A percentile compares a stretch with the other conserved stretches of the same genome.
Evolutionary conservation across 2,113 vertebrate species (phyloP).

Genomic region (Merops nubicus): DNA sequence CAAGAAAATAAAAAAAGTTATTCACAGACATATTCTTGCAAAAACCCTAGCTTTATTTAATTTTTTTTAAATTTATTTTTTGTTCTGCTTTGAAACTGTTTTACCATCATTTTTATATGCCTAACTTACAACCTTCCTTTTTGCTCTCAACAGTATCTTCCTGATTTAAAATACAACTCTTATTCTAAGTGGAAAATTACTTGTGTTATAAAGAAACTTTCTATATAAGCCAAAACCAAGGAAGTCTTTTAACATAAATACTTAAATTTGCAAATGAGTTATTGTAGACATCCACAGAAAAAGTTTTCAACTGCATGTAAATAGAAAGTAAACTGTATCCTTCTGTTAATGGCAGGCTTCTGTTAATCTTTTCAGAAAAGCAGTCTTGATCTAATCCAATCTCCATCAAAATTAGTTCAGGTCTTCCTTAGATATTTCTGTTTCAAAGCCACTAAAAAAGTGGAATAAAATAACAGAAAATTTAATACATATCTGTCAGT

Average conservation of each 20-base stretch:
- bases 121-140: background rate
- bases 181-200: background rate
- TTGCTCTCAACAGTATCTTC: background rate
- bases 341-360: background rate
- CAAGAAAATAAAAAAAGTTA: background rate
- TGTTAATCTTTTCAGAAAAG: background rate
- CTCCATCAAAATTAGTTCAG: background rate
- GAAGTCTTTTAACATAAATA: background rate
- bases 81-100: background rate
- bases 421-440: background rate
- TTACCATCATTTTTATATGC: background rate
- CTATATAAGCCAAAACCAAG: background rate
- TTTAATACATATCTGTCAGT: background rate
- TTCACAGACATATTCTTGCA: background rate
- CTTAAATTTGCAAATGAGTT: background rate
- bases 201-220: background rate
- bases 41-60: background rate
- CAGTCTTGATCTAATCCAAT: background rate
- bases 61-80: too few species aligned
- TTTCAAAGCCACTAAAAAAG: background rate
- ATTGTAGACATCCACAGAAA: background rate
- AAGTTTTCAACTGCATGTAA: background rate
- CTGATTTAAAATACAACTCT: background rate
- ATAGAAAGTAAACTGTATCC: background rate
- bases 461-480: background rate